A percentile compares a stretch with the other conserved stretches of the same genome.
phyloP scores from a whole-genome alignment of 2,113 vertebrate genomes.

The Nycticorax nycticorax region DNA sequence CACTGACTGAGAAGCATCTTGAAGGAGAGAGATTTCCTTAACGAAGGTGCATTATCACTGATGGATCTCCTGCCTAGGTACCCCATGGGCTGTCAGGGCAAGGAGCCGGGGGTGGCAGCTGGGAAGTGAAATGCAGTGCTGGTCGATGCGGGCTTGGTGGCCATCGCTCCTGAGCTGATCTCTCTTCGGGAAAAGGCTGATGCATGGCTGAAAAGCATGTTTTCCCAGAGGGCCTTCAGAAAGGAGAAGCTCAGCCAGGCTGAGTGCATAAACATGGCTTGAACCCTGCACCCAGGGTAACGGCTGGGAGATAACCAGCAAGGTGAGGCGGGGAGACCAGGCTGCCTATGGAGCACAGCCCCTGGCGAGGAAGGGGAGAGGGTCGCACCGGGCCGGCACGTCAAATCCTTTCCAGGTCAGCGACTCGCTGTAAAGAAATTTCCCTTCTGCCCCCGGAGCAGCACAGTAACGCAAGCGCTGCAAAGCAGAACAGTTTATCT shows the following conservation, averaged over 20 bases:
- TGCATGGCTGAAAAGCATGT: background rate
- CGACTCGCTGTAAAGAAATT: background rate
- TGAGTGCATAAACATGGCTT: background rate
- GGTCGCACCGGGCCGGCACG: background rate
- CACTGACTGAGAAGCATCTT: background rate
- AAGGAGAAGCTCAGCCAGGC: background rate
- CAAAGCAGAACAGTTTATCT: background rate
- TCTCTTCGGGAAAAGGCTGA: background rate
- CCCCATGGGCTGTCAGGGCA: background rate
- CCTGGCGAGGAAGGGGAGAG: background rate
- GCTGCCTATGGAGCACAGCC: background rate
- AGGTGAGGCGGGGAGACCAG: background rate
- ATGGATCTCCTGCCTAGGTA: background rate
- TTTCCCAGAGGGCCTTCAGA: background rate
- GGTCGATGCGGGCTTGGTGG: background rate
- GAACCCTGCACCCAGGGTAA: background rate
- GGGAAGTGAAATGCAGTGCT: background rate
- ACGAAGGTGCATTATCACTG: background rate
- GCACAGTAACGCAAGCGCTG: background rate
- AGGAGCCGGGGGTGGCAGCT: background rate
- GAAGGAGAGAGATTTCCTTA: background rate
- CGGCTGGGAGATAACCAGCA: background rate
- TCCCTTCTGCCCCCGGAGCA: background rate
- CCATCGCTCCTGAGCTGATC: background rate
- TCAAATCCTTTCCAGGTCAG: background rate